These are phyloP conservation scores for Zele albiditarsus DNA, from an alignment of 2,888 invertebrate species.

Conservation along the genomic window DNA sequence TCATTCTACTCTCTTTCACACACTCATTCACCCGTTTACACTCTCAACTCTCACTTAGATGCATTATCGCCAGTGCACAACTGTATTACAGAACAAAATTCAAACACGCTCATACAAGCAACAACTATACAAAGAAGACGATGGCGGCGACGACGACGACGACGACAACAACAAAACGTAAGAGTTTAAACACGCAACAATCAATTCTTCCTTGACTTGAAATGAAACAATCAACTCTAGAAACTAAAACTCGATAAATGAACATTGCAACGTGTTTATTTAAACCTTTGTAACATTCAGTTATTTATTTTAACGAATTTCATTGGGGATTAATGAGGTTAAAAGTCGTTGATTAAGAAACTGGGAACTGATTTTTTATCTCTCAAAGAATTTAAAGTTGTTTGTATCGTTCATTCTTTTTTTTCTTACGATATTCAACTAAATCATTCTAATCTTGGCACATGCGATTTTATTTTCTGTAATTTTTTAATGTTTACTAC, in stretches of 20 bases:
- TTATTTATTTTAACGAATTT: too few species aligned
- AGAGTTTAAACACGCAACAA: background rate
- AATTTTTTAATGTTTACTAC: too few species aligned
- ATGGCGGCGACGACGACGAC: background rate
- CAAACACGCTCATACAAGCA: background rate
- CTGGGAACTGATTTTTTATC: too few species aligned
- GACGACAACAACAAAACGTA: background rate
- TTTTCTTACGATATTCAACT: too few species aligned
- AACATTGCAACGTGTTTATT: too few species aligned
- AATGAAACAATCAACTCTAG: background rate
- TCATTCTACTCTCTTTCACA: slow-evolving; percentile 12
- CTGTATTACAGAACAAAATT: background rate
- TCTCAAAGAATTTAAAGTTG: too few species aligned
- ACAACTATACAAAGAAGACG: background rate
- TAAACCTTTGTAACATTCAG: too few species aligned
- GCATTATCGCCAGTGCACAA: background rate
- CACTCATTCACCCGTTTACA: background rate
- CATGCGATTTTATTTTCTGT: too few species aligned
- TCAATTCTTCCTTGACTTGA: background rate
- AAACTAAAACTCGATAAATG: background rate
- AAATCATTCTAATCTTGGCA: too few species aligned
- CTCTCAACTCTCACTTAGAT: slow-evolving; percentile 13
- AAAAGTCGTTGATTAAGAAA: too few species aligned
- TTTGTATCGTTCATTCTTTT: too few species aligned
- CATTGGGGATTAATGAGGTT: too few species aligned